A percentile compares a stretch with the other conserved stretches of the same genome.
Evolutionary conservation across 1,140 invertebrate genomes (phyloP).

Genomic region (Metaphire vulgaris): DNA sequence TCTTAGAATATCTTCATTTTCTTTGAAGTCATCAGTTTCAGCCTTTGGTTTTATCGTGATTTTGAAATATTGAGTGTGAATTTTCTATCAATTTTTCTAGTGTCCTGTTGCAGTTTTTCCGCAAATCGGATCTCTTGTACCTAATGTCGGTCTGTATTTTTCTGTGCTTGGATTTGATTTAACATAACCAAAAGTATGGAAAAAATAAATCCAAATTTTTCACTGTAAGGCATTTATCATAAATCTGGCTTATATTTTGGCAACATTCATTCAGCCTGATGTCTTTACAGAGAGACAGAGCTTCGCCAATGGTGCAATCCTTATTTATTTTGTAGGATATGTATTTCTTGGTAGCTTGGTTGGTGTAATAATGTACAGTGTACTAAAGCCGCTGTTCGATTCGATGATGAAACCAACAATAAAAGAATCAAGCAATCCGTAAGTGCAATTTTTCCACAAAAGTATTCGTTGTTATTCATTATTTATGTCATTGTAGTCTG

Average conservation of each 20-base stretch:
- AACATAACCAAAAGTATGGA: conserved; percentile 2
- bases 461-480: background rate
- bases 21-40: too few relatives aligned
- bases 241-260: background rate
- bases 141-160: too few relatives aligned
- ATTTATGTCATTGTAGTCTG: background rate
- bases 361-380: conserved; percentile 5
- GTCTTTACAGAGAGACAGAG: background rate
- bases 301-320: background rate
- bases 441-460: background rate
- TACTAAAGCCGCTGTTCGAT: conserved; percentile 26
- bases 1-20: too few relatives aligned
- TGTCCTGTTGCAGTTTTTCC: conserved; percentile 18
- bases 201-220: background rate
- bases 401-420: conserved; percentile 11
- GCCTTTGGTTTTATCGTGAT: too few relatives aligned
- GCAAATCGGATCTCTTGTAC: conserved; percentile 14
- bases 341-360: conserved; percentile 15
- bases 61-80: too few relatives aligned
- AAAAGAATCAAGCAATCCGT: conserved; percentile 25
- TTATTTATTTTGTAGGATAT: conserved; percentile 23
- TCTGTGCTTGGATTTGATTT: too few relatives aligned
- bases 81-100: conserved; percentile 6
- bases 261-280: background rate
- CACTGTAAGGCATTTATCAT: background rate